These are phyloP conservation scores for Molossus molossus DNA, from an alignment of 2,797 vertebrate genomes.

Conservation along the genomic window DNA sequence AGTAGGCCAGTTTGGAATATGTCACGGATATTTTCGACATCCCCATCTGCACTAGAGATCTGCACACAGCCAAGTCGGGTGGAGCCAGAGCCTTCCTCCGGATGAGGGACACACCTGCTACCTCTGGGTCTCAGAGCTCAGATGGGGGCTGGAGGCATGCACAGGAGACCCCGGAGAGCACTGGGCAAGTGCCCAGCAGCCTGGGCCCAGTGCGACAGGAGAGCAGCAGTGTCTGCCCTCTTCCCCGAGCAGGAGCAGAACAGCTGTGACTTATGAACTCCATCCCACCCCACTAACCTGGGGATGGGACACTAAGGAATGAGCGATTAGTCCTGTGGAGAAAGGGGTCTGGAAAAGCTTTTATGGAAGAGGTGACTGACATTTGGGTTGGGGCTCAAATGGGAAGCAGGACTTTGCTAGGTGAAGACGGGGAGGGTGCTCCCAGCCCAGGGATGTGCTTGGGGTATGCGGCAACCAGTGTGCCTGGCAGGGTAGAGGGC, in stretches of 20 bases:
- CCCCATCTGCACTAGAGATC: slow-evolving; percentile 83
- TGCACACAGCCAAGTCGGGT: slow-evolving; percentile 56
- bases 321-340: neutral
- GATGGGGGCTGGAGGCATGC: neutral
- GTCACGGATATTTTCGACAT: slow-evolving; percentile 86
- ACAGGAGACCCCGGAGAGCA: neutral
- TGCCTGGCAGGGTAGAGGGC: neutral
- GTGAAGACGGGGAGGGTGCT: neutral
- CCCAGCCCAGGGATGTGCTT: neutral
- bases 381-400: neutral
- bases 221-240: neutral
- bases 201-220: neutral
- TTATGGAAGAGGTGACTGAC: neutral
- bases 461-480: neutral
- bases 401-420: neutral
- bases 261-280: neutral
- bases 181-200: neutral
- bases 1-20: slow-evolving; percentile 87
- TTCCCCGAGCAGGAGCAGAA: neutral
- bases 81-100: slow-evolving; percentile 67
- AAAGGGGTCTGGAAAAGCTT: neutral
- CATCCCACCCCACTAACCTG: rapidly evolving
- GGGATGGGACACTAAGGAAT: neutral
- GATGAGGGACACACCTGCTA: slow-evolving; percentile 72
- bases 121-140: slow-evolving; percentile 66